Conservation (phyloP, 2,888 invertebrate genomes). For the Synergus laeviventris region DNA sequence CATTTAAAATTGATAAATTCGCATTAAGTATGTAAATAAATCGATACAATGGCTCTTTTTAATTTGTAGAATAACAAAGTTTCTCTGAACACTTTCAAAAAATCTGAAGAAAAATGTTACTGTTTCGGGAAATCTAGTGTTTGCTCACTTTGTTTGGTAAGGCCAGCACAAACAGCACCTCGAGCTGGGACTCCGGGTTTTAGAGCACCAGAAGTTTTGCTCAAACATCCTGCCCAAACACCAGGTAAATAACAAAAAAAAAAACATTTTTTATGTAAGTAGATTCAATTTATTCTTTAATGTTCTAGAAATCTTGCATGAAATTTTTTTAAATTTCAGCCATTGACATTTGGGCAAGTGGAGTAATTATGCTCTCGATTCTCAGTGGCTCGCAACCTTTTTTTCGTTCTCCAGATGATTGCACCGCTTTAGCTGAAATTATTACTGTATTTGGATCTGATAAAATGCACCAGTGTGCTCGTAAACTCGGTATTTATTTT, state of each 20-base stretch:
- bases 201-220: constrained; percentile 90
- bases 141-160: constrained; percentile 82
- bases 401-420: constrained; percentile 88
- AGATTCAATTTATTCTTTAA: background rate
- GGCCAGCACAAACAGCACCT: constrained; percentile 83
- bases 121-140: constrained; percentile 83
- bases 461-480: constrained; percentile 83
- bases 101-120: constrained; percentile 77
- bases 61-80: constrained; percentile 60
- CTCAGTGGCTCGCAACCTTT: constrained; percentile 90
- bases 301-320: background rate
- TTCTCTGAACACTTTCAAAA: constrained; percentile 56
- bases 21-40: background rate
- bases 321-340: constrained; percentile 76
- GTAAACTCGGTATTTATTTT: constrained; percentile 81
- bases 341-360: constrained; percentile 93
- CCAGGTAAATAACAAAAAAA: constrained; percentile 77
- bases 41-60: background rate
- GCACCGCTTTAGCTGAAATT: constrained; percentile 89
- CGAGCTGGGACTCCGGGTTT: constrained; percentile 94
- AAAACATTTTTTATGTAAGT: background rate
- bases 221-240: constrained; percentile 88
- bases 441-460: constrained; percentile 86
- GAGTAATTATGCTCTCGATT: constrained; percentile 88
- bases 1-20: background rate